A percentile compares a stretch with the other conserved stretches of the same genome.
Conservation (phyloP, 2,888 invertebrate genomes). For the Conops quadrifasciatus region DNA sequence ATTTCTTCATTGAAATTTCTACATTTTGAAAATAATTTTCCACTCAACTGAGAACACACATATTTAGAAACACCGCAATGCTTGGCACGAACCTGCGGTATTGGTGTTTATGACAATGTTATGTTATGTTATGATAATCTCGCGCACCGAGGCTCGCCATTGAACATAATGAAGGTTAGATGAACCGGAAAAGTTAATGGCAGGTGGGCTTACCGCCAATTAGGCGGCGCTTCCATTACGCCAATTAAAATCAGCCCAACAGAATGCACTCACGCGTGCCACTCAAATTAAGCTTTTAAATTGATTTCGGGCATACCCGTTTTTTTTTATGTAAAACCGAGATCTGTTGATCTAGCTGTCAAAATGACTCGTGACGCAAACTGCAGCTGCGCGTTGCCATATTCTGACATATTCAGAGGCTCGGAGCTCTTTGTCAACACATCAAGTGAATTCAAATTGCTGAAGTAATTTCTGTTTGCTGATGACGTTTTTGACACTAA, state of each 20-base stretch:
- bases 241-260: conserved; percentile 30
- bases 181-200: neutral
- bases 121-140: too few relatives aligned
- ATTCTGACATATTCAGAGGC: neutral
- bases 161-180: neutral
- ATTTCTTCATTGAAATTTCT: too few relatives aligned
- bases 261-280: conserved; percentile 23
- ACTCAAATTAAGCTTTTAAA: conserved; percentile 29
- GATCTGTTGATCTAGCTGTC: neutral
- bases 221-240: conserved; percentile 10
- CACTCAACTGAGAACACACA: too few relatives aligned
- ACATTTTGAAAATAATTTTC: too few relatives aligned
- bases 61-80: too few relatives aligned
- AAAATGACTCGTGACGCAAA: neutral
- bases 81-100: too few relatives aligned
- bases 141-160: too few relatives aligned
- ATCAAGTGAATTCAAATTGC: too few relatives aligned
- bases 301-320: conserved; percentile 18
- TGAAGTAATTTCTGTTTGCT: too few relatives aligned
- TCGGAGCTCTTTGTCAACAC: too few relatives aligned
- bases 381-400: neutral
- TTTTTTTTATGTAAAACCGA: neutral
- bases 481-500: too few relatives aligned
- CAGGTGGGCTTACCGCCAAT: conserved; percentile 20
- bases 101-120: too few relatives aligned